These are phyloP conservation scores for Apamea monoglypha DNA, from an alignment of 2,888 invertebrate species.

Conservation along the genomic window DNA sequence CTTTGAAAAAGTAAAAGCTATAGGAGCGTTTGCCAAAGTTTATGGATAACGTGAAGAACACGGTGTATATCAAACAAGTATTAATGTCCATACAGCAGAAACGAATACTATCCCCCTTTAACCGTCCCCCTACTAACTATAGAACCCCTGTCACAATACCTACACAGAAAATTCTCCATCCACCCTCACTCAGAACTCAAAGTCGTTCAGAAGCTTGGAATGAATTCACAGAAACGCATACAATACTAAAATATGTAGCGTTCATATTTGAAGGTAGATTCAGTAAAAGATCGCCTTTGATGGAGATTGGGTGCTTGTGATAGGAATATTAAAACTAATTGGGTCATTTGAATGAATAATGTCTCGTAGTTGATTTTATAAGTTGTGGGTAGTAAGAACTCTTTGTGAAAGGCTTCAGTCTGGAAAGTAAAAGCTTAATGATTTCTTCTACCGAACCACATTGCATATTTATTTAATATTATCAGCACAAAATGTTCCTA, in stretches of 20 bases:
- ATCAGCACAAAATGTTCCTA: no score
- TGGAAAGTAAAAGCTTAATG: background rate
- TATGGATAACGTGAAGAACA: no score
- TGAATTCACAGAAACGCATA: slow-evolving; percentile 27
- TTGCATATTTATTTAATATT: background rate
- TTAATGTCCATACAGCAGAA: background rate
- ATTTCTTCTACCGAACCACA: background rate
- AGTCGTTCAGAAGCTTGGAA: slow-evolving; percentile 2
- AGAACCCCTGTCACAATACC: background rate
- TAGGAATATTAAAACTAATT: slow-evolving; percentile 15
- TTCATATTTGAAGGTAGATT: background rate
- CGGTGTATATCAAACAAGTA: background rate
- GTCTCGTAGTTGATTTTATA: background rate
- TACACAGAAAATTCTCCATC: background rate
- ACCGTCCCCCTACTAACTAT: no score
- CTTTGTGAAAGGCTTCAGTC: background rate
- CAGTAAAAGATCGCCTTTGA: background rate
- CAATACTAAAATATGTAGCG: slow-evolving; percentile 22
- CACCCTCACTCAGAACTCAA: background rate
- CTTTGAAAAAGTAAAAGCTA: no score
- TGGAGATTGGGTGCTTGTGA: background rate
- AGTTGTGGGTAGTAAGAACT: background rate
- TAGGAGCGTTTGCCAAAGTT: no score
- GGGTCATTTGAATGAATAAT: background rate
- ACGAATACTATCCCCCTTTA: background rate